Evolutionary conservation across 2,888 invertebrate species (phyloP).

Genomic region (Leucozona laternaria): DNA sequence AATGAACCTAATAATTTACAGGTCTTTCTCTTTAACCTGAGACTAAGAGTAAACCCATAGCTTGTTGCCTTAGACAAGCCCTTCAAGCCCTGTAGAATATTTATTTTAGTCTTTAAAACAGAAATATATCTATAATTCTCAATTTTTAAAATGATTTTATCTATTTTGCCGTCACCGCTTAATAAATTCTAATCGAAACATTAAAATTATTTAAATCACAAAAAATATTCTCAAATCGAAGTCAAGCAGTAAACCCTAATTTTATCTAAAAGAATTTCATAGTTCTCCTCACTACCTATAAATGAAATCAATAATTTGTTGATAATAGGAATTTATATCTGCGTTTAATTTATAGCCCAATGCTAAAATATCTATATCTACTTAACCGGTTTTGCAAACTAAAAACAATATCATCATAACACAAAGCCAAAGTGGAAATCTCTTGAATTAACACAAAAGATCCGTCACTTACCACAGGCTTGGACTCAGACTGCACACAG

Average conservation of each 20-base stretch:
- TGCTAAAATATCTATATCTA: constrained; percentile 1
- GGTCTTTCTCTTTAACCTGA: no score
- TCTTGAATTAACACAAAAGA: constrained; percentile 24
- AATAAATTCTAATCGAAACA: not conserved
- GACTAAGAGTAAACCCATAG: no score
- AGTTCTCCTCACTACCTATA: not conserved
- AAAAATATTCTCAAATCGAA: not conserved
- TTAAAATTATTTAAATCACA: not conserved
- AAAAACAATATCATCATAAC: constrained; percentile 7
- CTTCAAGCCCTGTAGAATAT: no score
- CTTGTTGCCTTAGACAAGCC: no score
- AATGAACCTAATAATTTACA: no score
- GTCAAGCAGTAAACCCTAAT: not conserved
- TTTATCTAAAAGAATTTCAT: not conserved
- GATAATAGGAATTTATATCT: not conserved
- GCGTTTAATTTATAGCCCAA: constrained; percentile 8
- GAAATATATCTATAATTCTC: no score
- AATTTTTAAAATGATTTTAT: no score
- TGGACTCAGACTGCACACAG: constrained; percentile 31
- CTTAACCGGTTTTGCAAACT: constrained; percentile 21
- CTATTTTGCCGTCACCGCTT: not conserved
- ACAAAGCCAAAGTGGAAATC: constrained; percentile 21
- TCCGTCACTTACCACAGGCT: constrained; percentile 8
- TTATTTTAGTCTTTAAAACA: no score
- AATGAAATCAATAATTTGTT: not conserved